Conservation (phyloP, 1,140 invertebrate genomes). For the Diorhabda sublineata region DNA sequence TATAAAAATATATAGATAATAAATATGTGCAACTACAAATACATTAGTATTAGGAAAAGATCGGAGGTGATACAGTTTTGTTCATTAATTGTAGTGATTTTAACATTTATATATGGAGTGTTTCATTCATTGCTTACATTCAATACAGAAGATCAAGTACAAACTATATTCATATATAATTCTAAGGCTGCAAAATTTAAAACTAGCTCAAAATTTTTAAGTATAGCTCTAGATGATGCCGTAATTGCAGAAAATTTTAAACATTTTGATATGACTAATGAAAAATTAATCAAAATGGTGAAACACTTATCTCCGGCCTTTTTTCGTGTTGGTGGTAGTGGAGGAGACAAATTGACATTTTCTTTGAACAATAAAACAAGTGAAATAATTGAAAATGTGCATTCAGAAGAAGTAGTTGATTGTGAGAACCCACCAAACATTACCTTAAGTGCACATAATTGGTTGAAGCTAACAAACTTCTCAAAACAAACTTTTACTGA, state of each 20-base stretch:
- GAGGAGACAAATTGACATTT: conserved; percentile 62
- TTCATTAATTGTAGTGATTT: too few species aligned
- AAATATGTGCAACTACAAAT: too few species aligned
- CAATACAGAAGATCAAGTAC: background rate
- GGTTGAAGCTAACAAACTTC: conserved; percentile 60
- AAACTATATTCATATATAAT: conserved; percentile 9
- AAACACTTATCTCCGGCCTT: conserved; percentile 56
- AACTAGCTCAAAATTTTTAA: conserved; percentile 35
- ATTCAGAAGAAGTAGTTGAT: background rate
- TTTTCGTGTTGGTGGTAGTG: conserved; percentile 61
- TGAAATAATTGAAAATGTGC: background rate
- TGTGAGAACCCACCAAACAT: conserved; percentile 43
- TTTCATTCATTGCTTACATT: background rate
- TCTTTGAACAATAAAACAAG: conserved; percentile 34
- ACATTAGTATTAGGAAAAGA: too few species aligned
- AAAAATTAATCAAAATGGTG: conserved; percentile 53
- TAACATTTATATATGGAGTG: too few species aligned
- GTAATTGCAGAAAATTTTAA: conserved; percentile 38
- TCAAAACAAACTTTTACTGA: conserved; percentile 40
- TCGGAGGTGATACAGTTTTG: too few species aligned
- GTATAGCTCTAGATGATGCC: conserved; percentile 39
- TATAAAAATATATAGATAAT: too few species aligned
- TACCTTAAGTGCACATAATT: conserved; percentile 50
- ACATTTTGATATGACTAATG: conserved; percentile 40
- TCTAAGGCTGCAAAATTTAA: background rate